Evolutionary conservation across 1,140 invertebrate species (phyloP).

Genomic region (Aphidius gifuensis): DNA sequence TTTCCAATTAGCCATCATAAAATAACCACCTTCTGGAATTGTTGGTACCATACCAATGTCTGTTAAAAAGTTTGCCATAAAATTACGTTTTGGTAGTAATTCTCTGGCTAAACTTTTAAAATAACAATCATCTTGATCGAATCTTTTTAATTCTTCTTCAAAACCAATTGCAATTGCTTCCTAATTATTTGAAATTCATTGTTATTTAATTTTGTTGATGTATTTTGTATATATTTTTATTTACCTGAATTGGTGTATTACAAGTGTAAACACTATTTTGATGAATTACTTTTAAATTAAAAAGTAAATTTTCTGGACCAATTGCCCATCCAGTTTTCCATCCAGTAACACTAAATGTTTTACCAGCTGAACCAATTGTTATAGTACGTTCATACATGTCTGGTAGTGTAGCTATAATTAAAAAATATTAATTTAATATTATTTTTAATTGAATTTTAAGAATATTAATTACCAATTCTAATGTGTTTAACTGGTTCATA

Average conservation of each 20-base stretch:
- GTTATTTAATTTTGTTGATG: neutral
- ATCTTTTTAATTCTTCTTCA: slow-evolving; percentile 76
- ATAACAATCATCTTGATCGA: slow-evolving; percentile 79
- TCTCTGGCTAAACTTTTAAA: slow-evolving; percentile 76
- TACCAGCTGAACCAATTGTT: slow-evolving; percentile 95
- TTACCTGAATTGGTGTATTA: slow-evolving; percentile 75
- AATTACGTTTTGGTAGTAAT: slow-evolving; percentile 81
- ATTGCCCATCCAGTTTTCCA: slow-evolving; percentile 98
- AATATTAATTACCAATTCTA: slow-evolving; percentile 70
- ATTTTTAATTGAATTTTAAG: slow-evolving; percentile 12
- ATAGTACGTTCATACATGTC: slow-evolving; percentile 98
- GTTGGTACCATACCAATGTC: slow-evolving; percentile 87
- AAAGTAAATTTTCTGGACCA: slow-evolving; percentile 76
- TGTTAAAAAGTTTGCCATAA: slow-evolving; percentile 71
- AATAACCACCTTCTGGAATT: slow-evolving; percentile 94
- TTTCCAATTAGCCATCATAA: slow-evolving; percentile 93
- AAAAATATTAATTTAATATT: slow-evolving; percentile 13
- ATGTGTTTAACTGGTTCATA: slow-evolving; percentile 85
- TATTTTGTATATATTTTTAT: slow-evolving; percentile 12
- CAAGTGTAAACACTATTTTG: slow-evolving; percentile 94
- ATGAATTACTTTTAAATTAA: slow-evolving; percentile 82
- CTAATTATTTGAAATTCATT: slow-evolving; percentile 44
- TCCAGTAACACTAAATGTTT: slow-evolving; percentile 96
- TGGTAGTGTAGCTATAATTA: slow-evolving; percentile 76
- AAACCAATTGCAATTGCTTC: slow-evolving; percentile 90